Percentiles rank a stretch among this genome's conserved stretches.
These are phyloP conservation scores for Saimiri boliviensis DNA, from an alignment of 2,113 vertebrate species.

Conservation along the genomic window DNA sequence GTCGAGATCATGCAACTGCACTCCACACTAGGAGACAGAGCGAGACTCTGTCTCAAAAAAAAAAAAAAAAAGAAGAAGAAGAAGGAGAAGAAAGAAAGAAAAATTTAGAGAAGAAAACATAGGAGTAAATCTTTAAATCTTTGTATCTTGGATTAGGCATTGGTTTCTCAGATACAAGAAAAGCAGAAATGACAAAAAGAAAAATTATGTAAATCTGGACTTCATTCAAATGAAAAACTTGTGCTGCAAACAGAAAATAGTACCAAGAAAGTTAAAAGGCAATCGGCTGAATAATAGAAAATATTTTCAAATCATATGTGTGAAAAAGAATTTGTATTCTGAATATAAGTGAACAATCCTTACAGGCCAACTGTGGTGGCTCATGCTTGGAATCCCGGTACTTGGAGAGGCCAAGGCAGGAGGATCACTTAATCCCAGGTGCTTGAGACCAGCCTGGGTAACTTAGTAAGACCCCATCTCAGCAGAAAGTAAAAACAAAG, in stretches of 20 bases:
- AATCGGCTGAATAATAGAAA: background rate
- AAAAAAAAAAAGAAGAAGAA: too few relatives aligned
- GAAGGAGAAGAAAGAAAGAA: background rate
- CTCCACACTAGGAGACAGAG: too few relatives aligned
- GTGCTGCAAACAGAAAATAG: background rate
- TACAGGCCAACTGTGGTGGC: background rate
- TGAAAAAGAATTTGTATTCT: background rate
- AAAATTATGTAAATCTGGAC: background rate
- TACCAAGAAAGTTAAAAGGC: background rate
- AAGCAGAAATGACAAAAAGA: background rate
- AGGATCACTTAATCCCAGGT: too few relatives aligned
- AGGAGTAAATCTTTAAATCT: background rate
- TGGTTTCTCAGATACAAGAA: background rate
- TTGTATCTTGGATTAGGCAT: background rate
- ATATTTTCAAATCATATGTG: background rate
- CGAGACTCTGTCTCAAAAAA: background rate
- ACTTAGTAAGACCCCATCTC: too few relatives aligned
- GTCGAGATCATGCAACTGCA: too few relatives aligned
- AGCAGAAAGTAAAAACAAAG: too few relatives aligned
- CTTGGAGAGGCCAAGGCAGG: too few relatives aligned
- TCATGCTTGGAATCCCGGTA: too few relatives aligned
- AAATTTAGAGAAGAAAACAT: background rate
- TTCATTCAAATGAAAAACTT: background rate
- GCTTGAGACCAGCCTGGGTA: too few relatives aligned
- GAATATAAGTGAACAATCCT: background rate